Evolutionary conservation across 2,797 vertebrate genomes (phyloP).

Genomic region (Chaenodraco wilsoni): DNA sequence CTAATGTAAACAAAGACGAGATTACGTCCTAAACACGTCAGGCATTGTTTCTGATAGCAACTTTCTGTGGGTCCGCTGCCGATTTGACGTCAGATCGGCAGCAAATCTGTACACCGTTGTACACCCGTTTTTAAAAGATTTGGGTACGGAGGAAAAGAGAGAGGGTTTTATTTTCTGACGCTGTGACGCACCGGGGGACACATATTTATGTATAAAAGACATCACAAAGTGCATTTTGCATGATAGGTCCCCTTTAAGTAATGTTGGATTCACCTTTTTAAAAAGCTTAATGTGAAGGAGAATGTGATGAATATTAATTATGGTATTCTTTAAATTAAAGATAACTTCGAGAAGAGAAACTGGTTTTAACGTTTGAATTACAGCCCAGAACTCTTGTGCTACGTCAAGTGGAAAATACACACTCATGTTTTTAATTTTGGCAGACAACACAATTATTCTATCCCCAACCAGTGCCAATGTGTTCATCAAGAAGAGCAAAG

Average conservation of each 20-base stretch:
- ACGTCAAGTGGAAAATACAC: neutral
- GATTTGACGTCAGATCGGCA: too few species aligned
- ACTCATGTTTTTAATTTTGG: slow-evolving; percentile 1
- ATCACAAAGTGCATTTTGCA: too few species aligned
- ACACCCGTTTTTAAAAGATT: too few species aligned
- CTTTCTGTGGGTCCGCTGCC: too few species aligned
- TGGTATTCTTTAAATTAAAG: neutral
- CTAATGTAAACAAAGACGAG: too few species aligned
- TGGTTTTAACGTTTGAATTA: neutral
- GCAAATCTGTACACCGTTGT: too few species aligned
- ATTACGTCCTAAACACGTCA: too few species aligned
- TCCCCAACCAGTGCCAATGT: neutral
- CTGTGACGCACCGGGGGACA: too few species aligned
- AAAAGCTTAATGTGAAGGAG: neutral
- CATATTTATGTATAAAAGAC: too few species aligned
- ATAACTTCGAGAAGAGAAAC: neutral
- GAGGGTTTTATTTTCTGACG: too few species aligned
- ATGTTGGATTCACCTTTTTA: neutral
- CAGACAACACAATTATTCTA: slow-evolving; percentile 2
- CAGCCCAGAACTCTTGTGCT: neutral
- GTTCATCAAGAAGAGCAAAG: slow-evolving; percentile 6
- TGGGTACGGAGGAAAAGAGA: too few species aligned
- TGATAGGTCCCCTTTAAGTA: neutral
- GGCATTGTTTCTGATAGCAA: too few species aligned
- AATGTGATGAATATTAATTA: neutral